These are phyloP conservation scores for Patella depressa DNA, from an alignment of 2,888 invertebrate species.

Conservation along the genomic window DNA sequence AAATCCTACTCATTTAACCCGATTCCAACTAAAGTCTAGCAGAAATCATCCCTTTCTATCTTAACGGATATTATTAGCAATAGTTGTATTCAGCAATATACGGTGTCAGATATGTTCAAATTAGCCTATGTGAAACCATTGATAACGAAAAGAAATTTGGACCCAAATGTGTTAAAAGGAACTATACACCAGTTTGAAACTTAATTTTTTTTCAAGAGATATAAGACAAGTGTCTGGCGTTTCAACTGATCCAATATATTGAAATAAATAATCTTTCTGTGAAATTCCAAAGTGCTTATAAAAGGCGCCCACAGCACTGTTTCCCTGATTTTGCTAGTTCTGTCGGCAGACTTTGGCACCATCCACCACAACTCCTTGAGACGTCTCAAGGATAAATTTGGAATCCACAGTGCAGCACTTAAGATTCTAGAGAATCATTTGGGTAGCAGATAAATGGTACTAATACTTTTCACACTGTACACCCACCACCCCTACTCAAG, in stretches of 20 bases:
- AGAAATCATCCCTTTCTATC: not conserved
- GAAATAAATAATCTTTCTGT: not conserved
- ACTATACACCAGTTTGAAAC: not conserved
- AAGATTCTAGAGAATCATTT: not conserved
- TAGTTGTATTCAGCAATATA: not conserved
- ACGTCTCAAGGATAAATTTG: not conserved
- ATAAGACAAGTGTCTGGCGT: not conserved
- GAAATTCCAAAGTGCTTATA: not conserved
- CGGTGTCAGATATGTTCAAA: not conserved
- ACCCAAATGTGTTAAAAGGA: not conserved
- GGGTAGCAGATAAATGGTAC: not conserved
- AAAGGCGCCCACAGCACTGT: too few species aligned
- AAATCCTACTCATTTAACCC: not conserved
- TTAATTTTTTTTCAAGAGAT: not conserved
- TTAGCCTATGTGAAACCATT: not conserved
- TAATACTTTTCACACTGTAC: not conserved
- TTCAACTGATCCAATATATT: not conserved
- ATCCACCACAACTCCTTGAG: not conserved
- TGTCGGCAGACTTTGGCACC: too few species aligned
- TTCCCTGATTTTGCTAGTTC: too few species aligned
- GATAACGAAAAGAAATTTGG: not conserved
- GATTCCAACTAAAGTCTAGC: not conserved
- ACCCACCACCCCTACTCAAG: not conserved
- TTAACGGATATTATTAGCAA: not conserved
- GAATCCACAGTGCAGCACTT: not conserved